Evolutionary conservation across 2,888 invertebrate species (phyloP).

Genomic region (Onthophagus sagittarius): DNA sequence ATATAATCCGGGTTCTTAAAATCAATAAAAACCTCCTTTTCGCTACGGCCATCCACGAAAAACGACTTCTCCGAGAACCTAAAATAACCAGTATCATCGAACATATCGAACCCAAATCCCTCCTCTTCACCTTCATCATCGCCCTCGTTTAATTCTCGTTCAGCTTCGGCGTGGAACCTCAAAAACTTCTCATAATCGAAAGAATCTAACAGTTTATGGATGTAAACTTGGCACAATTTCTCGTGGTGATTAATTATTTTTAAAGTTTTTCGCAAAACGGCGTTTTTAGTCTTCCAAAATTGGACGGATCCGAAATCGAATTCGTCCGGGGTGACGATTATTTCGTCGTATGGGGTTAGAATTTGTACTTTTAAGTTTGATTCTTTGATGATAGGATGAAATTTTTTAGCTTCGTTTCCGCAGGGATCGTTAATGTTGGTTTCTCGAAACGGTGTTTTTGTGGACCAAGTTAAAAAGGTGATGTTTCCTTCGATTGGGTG

Average conservation of each 20-base stretch:
- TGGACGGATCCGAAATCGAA: conserved; percentile 20
- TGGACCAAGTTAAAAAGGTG: conserved; percentile 25
- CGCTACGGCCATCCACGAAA: conserved; percentile 22
- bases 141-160: not conserved
- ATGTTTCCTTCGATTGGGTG: conserved; percentile 21
- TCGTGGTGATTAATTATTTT: conserved; percentile 16
- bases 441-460: too few relatives aligned
- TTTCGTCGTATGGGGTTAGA: conserved; percentile 7
- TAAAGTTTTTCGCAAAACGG: not conserved
- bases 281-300: conserved; percentile 10
- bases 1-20: conserved; percentile 28
- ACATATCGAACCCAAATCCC: not conserved
- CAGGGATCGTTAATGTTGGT: too few relatives aligned
- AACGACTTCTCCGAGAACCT: conserved; percentile 29
- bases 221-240: conserved; percentile 1
- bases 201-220: conserved; percentile 15
- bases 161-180: too few relatives aligned
- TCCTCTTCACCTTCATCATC: not conserved
- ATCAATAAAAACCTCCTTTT: conserved; percentile 27
- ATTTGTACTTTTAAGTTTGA: conserved; percentile 16
- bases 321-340: conserved; percentile 16
- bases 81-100: conserved; percentile 19
- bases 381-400: not conserved
- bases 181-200: conserved; percentile 15
- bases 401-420: conserved; percentile 7